These are phyloP conservation scores for Borostomias antarcticus DNA, from an alignment of 2,797 vertebrate genomes.

Conservation along the genomic window DNA sequence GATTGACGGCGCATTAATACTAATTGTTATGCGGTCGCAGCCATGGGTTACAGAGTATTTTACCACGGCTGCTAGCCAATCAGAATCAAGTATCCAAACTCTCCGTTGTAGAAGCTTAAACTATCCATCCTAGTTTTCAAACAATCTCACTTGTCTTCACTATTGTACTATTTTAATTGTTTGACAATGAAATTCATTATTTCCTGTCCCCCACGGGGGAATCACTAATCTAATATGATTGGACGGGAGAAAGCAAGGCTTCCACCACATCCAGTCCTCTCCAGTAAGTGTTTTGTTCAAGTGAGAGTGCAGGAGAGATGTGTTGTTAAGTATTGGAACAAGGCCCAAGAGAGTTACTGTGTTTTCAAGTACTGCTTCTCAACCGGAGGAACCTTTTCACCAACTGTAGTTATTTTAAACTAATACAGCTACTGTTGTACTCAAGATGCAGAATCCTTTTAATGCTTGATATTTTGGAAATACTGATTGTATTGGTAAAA, in stretches of 20 bases:
- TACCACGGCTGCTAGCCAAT: no score
- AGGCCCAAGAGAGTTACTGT: not conserved
- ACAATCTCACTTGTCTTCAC: not conserved
- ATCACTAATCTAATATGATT: not conserved
- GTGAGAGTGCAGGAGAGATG: not conserved
- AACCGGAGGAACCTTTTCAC: not conserved
- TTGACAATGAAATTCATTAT: not conserved
- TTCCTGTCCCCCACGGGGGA: not conserved
- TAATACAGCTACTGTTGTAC: not conserved
- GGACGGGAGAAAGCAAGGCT: not conserved
- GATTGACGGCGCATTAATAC: no score
- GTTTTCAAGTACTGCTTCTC: no score
- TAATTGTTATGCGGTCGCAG: no score
- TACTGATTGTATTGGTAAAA: not conserved
- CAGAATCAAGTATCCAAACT: no score
- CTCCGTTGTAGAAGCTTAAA: no score
- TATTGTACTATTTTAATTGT: no score
- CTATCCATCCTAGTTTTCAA: not conserved
- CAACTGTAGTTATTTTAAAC: not conserved
- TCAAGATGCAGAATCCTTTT: not conserved
- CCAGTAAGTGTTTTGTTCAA: not conserved
- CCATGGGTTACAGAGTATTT: not conserved
- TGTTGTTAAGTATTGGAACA: slow-evolving; percentile 1
- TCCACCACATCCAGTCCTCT: not conserved
- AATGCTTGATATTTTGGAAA: not conserved